Evolutionary conservation across 2,797 vertebrate genomes (phyloP).

Genomic region (Sarcoramphus papa): DNA sequence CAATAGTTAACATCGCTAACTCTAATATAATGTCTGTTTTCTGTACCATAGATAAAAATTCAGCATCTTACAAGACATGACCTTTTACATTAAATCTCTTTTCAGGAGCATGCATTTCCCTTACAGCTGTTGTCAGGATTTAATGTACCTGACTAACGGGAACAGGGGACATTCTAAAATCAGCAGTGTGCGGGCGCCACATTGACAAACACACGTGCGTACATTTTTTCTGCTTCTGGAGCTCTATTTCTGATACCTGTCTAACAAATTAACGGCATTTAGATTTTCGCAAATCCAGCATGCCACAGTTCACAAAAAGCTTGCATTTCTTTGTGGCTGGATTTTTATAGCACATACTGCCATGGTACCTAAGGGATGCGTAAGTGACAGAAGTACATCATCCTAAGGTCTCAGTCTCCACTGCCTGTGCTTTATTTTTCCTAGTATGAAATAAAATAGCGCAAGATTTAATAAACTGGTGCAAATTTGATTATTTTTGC

Average conservation of each 20-base stretch:
- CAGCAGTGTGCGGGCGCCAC: background rate
- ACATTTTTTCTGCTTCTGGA: background rate
- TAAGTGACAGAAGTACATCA: background rate
- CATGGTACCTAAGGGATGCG: background rate
- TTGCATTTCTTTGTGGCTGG: background rate
- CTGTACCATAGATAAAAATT: background rate
- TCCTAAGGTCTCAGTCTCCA: background rate
- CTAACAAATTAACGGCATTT: background rate
- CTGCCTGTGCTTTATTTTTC: background rate
- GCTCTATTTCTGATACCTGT: background rate
- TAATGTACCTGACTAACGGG: background rate
- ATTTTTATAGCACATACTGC: background rate
- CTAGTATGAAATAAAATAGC: background rate
- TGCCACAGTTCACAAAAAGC: background rate
- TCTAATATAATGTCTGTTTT: background rate
- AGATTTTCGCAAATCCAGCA: background rate
- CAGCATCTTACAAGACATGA: background rate
- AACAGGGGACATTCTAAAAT: background rate
- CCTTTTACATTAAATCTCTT: background rate
- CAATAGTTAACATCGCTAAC: background rate
- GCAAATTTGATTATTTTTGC: background rate
- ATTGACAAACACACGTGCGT: background rate
- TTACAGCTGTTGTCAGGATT: background rate
- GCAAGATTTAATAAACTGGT: background rate
- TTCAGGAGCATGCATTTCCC: background rate